These are phyloP conservation scores for Antennarius maculatus DNA, from an alignment of 2,797 vertebrate species.

Conservation along the genomic window DNA sequence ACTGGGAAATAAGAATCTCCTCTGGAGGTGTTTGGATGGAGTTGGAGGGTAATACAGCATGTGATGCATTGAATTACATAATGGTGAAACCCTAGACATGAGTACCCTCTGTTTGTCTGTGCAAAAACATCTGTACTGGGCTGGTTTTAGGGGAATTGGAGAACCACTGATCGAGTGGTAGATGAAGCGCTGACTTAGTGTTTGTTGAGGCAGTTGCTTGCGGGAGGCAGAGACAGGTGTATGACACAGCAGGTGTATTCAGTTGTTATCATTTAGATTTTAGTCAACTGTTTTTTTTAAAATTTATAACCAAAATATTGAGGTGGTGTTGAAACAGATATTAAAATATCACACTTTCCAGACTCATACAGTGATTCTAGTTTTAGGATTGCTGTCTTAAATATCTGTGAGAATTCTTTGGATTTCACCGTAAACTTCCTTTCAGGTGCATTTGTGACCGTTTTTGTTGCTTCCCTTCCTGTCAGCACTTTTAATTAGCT, in stretches of 20 bases:
- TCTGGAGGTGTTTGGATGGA: constrained; percentile 61
- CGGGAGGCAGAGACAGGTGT: constrained; percentile 61
- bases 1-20: constrained; percentile 65
- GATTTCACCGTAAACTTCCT: constrained; percentile 5
- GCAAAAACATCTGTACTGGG: constrained; percentile 43
- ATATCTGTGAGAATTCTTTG: constrained; percentile 23
- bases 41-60: constrained; percentile 58
- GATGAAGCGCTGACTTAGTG: not conserved
- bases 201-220: constrained; percentile 4
- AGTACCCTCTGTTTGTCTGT: constrained; percentile 23
- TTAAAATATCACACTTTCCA: not conserved
- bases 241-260: constrained; percentile 49
- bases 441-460: constrained; percentile 23
- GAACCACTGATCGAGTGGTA: constrained; percentile 26
- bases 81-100: constrained; percentile 67
- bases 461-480: constrained; percentile 29
- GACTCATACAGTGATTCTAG: not conserved
- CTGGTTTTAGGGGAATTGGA: constrained; percentile 37
- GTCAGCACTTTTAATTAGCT: constrained; percentile 71
- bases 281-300: not conserved
- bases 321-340: not conserved
- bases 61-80: constrained; percentile 74
- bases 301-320: not conserved
- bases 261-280: not conserved
- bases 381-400: not conserved